Evolutionary conservation across 2,888 invertebrate genomes (phyloP), one percentile per base, ranked within the genome.

Genomic region (Drosophila rubida): DNA sequence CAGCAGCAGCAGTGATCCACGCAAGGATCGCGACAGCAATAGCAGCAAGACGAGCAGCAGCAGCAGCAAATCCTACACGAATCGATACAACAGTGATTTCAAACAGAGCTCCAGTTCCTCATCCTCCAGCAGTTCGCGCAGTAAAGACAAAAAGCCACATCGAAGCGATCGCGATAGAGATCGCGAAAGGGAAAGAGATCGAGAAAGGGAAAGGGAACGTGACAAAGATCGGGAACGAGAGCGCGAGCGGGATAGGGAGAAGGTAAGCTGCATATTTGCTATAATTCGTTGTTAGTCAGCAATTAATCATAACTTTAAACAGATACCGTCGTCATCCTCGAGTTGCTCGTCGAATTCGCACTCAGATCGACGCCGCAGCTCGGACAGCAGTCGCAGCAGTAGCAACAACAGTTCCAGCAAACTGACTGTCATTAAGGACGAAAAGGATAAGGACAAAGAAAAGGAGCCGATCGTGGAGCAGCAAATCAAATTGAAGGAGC

Each of bases 331-430:
- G 13, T 87, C 87, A 8, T 75, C 87, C 19, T 78, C 80, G 14
- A 81, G 78, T 59, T 79, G 86, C 54, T 83, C 88, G 44, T 78
- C 83, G 14, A 77, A 89, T 61, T 82, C 88, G 14, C 78, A 90
- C 61, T 82, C 88, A 13, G 76, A 79, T 64, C 75, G 90, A 27
- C 87, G 89, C 3, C 88, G 90, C 25, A 90, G 91, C 63, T 91
- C 91, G 0, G 91, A 91, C 11, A 89, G 91, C 66, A 91, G 90
- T 60, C 85, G 90, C 16, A 78, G 87, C 61, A 90, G 90, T 61
- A 87, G 88, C 48, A 83, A 82, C 49, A 89, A 71, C 39, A 67
- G 72, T 19, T 74, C 71, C 51, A 73, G 50, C 53, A 78, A 77
- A 22, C 50, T 63, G 27, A 35, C 6, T 7, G 23, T 41, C 22